phyloP scores from a whole-genome alignment of 2,797 vertebrate species.

The Melanotaenia trifasciata region DNA sequence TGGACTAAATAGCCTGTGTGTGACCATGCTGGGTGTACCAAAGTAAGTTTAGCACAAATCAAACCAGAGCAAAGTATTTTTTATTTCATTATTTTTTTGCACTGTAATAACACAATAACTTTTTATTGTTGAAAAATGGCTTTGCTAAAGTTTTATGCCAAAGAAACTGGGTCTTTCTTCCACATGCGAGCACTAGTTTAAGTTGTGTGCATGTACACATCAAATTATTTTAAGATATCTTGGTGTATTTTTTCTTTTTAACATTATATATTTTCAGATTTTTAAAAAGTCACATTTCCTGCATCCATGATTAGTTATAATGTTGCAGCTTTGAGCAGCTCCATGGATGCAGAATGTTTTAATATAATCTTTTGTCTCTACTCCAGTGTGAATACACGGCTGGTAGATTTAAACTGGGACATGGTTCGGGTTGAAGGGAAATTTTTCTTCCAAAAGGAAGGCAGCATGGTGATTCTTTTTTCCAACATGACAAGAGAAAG shows the following conservation, averaged over 20 bases:
- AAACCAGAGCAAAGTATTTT: background rate
- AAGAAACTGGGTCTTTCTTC: slow-evolving; percentile 1
- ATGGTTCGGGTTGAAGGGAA: background rate
- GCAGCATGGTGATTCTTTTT: background rate
- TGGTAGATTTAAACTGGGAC: slow-evolving; percentile 12
- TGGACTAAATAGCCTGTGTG: background rate
- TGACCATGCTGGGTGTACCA: background rate
- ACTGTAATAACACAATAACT: background rate
- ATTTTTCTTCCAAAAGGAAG: slow-evolving; percentile 6
- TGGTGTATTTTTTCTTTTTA: background rate
- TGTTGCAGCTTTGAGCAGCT: slow-evolving; percentile 1
- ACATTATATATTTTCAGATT: background rate
- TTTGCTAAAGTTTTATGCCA: background rate
- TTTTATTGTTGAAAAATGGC: background rate
- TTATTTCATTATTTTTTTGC: background rate
- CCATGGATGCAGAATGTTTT: background rate
- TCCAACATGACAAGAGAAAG: background rate
- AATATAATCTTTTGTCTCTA: background rate
- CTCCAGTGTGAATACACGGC: background rate
- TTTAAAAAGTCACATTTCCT: background rate
- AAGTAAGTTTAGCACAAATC: background rate
- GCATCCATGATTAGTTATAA: background rate
- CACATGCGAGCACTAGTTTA: slow-evolving; percentile 14
- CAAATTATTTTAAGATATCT: background rate
- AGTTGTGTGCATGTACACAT: background rate